These are phyloP conservation scores for Polymixis flavicincta DNA, from an alignment of 2,888 invertebrate species.

Conservation along the genomic window DNA sequence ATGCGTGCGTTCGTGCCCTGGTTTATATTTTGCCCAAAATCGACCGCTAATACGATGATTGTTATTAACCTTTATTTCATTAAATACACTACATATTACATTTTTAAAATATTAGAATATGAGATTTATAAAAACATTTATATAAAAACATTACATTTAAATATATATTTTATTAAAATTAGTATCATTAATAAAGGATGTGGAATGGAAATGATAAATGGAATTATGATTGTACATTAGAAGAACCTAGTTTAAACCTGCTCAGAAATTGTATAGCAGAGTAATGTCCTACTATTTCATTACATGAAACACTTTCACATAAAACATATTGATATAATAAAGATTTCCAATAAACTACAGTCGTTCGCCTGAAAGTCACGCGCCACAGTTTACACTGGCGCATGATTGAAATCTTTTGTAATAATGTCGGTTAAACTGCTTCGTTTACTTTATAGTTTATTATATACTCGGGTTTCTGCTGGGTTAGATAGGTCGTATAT, in stretches of 20 bases:
- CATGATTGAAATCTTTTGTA: slow-evolving; percentile 59
- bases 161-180: too few relatives aligned
- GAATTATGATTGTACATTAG: background rate
- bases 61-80: too few relatives aligned
- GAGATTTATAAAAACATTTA: too few relatives aligned
- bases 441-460: slow-evolving; percentile 28
- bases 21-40: too few relatives aligned
- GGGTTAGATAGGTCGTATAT: slow-evolving; percentile 1
- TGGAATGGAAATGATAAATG: too few relatives aligned
- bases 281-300: slow-evolving; percentile 4
- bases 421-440: slow-evolving; percentile 56
- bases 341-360: slow-evolving; percentile 56
- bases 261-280: background rate
- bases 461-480: slow-evolving; percentile 4
- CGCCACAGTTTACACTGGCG: slow-evolving; percentile 66
- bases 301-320: slow-evolving; percentile 14
- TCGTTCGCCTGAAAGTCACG: slow-evolving; percentile 68
- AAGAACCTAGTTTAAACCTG: background rate
- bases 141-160: too few relatives aligned
- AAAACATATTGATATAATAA: slow-evolving; percentile 55
- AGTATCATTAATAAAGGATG: too few relatives aligned
- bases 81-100: too few relatives aligned
- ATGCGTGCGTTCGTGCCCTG: too few relatives aligned
- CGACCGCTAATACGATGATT: too few relatives aligned
- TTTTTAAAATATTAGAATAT: too few relatives aligned